These are phyloP conservation scores for Oikopleura dioica DNA, from an alignment of 23 tunicate genomes.

Conservation along the genomic window DNA sequence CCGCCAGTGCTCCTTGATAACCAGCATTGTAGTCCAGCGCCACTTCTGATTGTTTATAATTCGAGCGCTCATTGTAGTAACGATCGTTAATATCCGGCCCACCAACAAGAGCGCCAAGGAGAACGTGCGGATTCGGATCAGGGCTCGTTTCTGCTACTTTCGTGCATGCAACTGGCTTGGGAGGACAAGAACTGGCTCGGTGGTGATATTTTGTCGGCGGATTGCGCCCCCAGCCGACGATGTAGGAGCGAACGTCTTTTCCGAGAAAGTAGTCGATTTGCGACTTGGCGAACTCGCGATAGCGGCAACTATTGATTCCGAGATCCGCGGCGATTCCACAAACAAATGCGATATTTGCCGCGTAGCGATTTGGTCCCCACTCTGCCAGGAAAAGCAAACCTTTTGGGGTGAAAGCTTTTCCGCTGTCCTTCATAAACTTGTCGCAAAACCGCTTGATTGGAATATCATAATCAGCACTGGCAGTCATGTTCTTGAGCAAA, in stretches of 20 bases:
- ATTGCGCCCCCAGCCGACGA: conserved; percentile 73
- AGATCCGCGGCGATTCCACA: conserved; percentile 56
- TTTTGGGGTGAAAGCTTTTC: conserved; percentile 24
- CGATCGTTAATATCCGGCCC: conserved; percentile 48
- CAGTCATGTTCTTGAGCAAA: conserved; percentile 34
- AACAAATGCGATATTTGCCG: conserved; percentile 61
- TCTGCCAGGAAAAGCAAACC: conserved; percentile 37
- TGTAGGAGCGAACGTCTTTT: conserved; percentile 50
- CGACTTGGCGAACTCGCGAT: conserved; percentile 41
- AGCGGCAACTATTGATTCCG: conserved; percentile 23
- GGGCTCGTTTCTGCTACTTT: conserved; percentile 15
- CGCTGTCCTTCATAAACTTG: conserved; percentile 22
- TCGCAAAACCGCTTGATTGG: conserved; percentile 37
- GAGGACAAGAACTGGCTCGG: conserved; percentile 71
- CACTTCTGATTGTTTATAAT: conserved; percentile 26
- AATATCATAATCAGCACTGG: conserved; percentile 13
- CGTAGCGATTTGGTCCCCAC: conserved; percentile 80
- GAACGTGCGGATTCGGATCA: conserved; percentile 28
- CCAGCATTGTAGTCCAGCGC: conserved; percentile 70
- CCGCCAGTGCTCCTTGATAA: conserved; percentile 69
- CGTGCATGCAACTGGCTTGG: conserved; percentile 24
- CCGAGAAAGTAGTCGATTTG: conserved; percentile 81
- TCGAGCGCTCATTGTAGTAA: conserved; percentile 29
- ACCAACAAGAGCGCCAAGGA: conserved; percentile 55
- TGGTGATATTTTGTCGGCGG: conserved; percentile 84